A percentile compares a stretch with the other conserved stretches of the same genome.
Evolutionary conservation across 2,113 vertebrate genomes (phyloP).

Genomic region (Labrus mixtus): DNA sequence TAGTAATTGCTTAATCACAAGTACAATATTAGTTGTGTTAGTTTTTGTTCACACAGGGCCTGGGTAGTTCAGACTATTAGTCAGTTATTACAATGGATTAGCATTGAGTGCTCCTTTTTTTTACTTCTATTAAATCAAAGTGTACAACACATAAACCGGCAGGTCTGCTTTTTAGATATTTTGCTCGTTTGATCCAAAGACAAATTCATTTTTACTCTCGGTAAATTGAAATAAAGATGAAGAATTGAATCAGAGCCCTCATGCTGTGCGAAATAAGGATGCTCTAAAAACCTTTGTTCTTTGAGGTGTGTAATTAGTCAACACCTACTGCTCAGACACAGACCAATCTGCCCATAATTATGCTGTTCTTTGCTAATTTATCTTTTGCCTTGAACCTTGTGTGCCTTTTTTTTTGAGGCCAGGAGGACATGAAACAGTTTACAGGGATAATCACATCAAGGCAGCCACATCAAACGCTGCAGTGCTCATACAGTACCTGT

Average conservation of each 20-base stretch:
- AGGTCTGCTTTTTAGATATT: neutral
- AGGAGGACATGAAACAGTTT: conserved; percentile 25
- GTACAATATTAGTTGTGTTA: neutral
- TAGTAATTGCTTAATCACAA: neutral
- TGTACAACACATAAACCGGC: neutral
- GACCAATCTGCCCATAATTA: neutral
- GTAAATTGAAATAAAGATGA: neutral
- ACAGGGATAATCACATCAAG: conserved; percentile 25
- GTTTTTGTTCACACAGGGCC: neutral
- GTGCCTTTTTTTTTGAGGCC: conserved; percentile 47
- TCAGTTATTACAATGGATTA: neutral
- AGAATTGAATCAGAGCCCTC: neutral
- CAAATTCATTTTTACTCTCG: neutral
- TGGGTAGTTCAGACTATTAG: neutral
- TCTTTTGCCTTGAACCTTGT: neutral
- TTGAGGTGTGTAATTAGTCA: neutral
- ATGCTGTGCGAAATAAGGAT: neutral
- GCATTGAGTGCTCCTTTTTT: neutral
- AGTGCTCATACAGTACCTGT: conserved; percentile 28
- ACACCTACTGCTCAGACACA: neutral
- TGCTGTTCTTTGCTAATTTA: neutral
- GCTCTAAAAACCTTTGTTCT: neutral
- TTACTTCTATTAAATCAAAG: conserved; percentile 3
- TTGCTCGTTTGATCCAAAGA: neutral
- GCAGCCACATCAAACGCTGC: conserved; percentile 59